These are phyloP conservation scores for Furcula furcula DNA, from an alignment of 2,888 invertebrate species.

Conservation along the genomic window DNA sequence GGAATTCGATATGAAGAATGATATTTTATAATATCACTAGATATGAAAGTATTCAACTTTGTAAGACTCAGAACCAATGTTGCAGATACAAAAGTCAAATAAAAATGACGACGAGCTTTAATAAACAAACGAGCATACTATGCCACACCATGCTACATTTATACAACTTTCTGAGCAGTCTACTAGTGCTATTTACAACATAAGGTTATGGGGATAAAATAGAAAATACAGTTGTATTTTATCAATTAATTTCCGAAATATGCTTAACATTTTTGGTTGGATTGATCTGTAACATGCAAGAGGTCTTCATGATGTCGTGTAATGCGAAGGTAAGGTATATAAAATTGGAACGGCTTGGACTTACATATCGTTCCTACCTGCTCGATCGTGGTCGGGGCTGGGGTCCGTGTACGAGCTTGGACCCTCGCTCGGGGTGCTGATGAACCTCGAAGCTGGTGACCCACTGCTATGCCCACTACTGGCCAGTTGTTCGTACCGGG, in stretches of 20 bases:
- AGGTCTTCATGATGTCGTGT: no score
- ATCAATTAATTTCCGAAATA: no score
- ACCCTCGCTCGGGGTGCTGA: slow-evolving; percentile 68
- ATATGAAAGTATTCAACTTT: no score
- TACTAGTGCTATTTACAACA: background rate
- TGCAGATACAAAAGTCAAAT: slow-evolving; percentile 10
- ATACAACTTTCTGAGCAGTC: background rate
- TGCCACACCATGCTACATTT: slow-evolving; percentile 35
- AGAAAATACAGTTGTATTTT: no score
- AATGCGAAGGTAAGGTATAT: slow-evolving; percentile 42
- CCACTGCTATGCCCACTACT: slow-evolving; percentile 74
- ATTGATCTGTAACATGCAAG: no score
- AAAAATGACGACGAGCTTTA: slow-evolving; percentile 16
- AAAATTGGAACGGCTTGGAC: slow-evolving; percentile 78
- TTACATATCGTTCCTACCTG: slow-evolving; percentile 82
- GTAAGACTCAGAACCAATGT: slow-evolving; percentile 61
- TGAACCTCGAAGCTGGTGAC: slow-evolving; percentile 65
- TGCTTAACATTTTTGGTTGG: no score
- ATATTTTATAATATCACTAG: no score
- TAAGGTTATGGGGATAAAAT: no score
- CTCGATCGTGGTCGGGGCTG: slow-evolving; percentile 70
- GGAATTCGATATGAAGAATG: no score
- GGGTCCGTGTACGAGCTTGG: slow-evolving; percentile 68
- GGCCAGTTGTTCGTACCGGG: slow-evolving; percentile 74
- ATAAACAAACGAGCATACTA: slow-evolving; percentile 34